Conservation (phyloP, 2,797 vertebrate genomes). For the Oreortyx pictus region DNA sequence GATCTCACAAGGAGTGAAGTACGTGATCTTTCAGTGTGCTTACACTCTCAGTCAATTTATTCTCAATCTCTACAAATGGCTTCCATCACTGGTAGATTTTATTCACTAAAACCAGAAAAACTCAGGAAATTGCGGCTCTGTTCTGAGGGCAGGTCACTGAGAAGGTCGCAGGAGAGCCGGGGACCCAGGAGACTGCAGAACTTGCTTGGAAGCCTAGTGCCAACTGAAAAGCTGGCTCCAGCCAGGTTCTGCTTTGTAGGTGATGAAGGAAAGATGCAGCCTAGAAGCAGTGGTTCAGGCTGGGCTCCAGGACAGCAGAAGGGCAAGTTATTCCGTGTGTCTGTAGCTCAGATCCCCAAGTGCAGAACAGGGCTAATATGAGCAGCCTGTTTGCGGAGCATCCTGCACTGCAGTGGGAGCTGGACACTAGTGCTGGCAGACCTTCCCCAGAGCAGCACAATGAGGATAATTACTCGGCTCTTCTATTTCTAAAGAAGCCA, state of each 20-base stretch:
- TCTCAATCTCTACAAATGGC: background rate
- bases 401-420: background rate
- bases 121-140: background rate
- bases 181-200: background rate
- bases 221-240: background rate
- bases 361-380: background rate
- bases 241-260: rapidly evolving
- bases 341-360: background rate
- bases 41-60: background rate
- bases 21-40: background rate
- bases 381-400: background rate
- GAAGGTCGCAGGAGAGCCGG: background rate
- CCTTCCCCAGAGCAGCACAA: background rate
- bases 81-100: background rate
- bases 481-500: slow-evolving; percentile 12
- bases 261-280: background rate
- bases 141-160: background rate
- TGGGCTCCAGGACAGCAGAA: background rate
- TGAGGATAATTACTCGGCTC: background rate
- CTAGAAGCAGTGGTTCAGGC: background rate
- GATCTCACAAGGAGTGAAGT: rapidly evolving
- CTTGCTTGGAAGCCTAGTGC: background rate
- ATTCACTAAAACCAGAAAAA: background rate
- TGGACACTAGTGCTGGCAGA: background rate
- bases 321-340: background rate